These are phyloP conservation scores for Bombus pyrosoma DNA, from an alignment of 1,140 invertebrate species.

Conservation along the genomic window DNA sequence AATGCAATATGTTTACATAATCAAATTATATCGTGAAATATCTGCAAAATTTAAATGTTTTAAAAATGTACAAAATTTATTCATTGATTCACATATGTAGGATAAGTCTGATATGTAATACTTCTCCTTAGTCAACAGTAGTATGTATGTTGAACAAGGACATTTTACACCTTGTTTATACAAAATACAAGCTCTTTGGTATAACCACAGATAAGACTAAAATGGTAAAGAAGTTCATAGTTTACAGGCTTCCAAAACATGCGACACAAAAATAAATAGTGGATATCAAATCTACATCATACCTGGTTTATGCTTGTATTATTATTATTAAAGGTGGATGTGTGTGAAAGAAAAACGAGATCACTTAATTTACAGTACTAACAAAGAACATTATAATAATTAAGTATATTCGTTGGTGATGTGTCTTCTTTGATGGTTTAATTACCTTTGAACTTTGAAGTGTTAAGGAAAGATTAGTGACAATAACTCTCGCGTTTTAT, in stretches of 20 bases:
- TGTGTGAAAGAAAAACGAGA: background rate
- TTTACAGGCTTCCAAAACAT: background rate
- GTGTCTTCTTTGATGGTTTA: background rate
- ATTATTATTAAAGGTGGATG: constrained; percentile 21
- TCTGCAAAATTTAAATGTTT: background rate
- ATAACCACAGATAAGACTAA: background rate
- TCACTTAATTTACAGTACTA: constrained; percentile 8
- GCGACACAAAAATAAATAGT: background rate
- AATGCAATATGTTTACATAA: background rate
- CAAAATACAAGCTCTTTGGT: too few species aligned
- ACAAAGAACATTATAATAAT: constrained; percentile 10
- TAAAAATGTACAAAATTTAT: background rate
- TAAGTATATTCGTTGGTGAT: background rate
- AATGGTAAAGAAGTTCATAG: background rate
- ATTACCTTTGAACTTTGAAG: background rate
- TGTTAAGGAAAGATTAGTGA: background rate
- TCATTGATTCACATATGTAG: background rate
- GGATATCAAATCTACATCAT: background rate
- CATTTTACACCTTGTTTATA: background rate
- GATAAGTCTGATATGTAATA: background rate
- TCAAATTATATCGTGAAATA: background rate
- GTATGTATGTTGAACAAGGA: background rate
- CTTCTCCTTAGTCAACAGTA: background rate
- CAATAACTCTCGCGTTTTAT: background rate
- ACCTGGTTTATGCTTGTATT: background rate